Conservation (phyloP, 2,113 vertebrate species). For the Pimephales promelas region DNA sequence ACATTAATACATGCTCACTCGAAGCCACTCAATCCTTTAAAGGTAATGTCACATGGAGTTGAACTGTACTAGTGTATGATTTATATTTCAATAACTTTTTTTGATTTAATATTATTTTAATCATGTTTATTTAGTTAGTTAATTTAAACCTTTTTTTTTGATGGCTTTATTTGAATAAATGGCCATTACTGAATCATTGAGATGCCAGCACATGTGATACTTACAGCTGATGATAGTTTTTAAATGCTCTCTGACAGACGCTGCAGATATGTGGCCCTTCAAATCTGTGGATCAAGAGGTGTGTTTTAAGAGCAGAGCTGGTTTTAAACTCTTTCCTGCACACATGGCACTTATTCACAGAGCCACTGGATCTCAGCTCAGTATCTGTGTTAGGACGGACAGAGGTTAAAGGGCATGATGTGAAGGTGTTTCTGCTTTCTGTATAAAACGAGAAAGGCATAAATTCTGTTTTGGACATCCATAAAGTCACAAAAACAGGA, state of each 20-base stretch:
- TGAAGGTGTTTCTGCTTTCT: background rate
- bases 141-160: background rate
- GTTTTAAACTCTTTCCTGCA: constrained; percentile 76
- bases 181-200: background rate
- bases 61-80: background rate
- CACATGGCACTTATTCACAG: constrained; percentile 65
- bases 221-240: constrained; percentile 78
- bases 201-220: constrained; percentile 40
- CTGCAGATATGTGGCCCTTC: constrained; percentile 71
- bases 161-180: background rate
- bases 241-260: constrained; percentile 76
- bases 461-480: background rate
- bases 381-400: background rate
- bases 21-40: no score
- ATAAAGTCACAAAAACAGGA: background rate
- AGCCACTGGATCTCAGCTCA: constrained; percentile 1
- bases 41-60: no score
- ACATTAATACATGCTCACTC: no score
- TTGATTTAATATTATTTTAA: background rate
- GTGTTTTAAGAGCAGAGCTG: constrained; percentile 73
- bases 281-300: constrained; percentile 75
- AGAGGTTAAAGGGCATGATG: background rate
- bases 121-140: background rate
- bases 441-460: background rate
- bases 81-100: background rate